These are phyloP conservation scores for Bombus picipes DNA, from an alignment of 1,140 invertebrate species.

Conservation along the genomic window DNA sequence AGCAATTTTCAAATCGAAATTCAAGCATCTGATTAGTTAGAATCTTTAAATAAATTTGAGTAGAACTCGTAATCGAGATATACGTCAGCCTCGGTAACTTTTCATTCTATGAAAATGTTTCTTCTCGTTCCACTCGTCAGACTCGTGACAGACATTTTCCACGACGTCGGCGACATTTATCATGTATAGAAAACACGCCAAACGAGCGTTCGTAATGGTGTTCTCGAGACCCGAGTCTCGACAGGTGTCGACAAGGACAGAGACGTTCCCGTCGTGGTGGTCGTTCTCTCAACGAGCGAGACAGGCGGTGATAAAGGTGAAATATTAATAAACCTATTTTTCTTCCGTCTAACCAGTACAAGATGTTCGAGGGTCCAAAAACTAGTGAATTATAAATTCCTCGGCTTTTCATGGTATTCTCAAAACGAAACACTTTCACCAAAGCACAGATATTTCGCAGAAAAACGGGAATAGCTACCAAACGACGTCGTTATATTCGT, in stretches of 20 bases:
- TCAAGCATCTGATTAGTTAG: neutral
- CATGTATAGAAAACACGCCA: constrained; percentile 12
- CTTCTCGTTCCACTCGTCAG: neutral
- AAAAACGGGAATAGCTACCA: neutral
- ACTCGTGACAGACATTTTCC: neutral
- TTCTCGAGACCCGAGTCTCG: neutral
- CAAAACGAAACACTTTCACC: too few relatives aligned
- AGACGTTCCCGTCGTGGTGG: neutral
- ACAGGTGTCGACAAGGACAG: constrained; percentile 16
- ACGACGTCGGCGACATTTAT: neutral
- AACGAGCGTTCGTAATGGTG: constrained; percentile 10
- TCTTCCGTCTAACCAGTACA: neutral
- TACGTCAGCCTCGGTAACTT: neutral
- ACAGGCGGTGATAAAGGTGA: neutral
- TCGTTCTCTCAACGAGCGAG: neutral
- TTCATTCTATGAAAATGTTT: neutral
- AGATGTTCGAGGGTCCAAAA: neutral
- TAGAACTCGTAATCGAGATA: neutral
- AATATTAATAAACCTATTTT: neutral
- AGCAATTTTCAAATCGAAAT: neutral
- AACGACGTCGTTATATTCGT: neutral
- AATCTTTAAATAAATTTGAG: too few relatives aligned
- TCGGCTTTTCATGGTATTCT: neutral
- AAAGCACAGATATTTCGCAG: neutral
- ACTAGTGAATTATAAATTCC: neutral